Evolutionary conservation across 2,113 vertebrate species (phyloP).

Genomic region (Oryzias javanicus): DNA sequence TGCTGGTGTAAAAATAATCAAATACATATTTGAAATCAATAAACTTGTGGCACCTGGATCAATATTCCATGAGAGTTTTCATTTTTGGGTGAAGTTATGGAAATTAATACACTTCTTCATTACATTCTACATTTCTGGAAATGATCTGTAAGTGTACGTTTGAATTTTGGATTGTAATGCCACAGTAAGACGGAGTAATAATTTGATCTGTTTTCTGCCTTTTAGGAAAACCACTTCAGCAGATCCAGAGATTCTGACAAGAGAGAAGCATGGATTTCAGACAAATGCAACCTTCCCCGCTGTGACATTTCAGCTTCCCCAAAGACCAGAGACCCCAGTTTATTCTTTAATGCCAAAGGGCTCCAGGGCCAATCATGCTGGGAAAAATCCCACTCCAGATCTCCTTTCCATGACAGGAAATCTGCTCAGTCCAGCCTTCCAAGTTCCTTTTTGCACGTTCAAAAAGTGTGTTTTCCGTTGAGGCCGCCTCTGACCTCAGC

Average conservation of each 20-base stretch:
- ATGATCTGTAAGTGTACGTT: no score
- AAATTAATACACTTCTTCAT: no score
- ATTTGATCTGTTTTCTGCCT: slow-evolving; percentile 5
- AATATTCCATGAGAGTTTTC: no score
- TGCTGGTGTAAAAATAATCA: no score
- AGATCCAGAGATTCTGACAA: slow-evolving; percentile 3
- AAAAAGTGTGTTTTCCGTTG: slow-evolving; percentile 43
- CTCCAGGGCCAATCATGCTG: slow-evolving; percentile 21
- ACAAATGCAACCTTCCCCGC: slow-evolving; percentile 14
- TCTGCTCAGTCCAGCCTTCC: slow-evolving; percentile 48
- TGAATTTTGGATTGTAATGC: no score
- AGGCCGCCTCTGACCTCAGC: slow-evolving; percentile 60
- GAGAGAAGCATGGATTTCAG: slow-evolving; percentile 14
- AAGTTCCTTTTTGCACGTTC: slow-evolving; percentile 35
- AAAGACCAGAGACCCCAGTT: slow-evolving; percentile 17
- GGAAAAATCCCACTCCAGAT: slow-evolving; percentile 7
- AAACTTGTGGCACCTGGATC: no score
- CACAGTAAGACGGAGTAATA: no score
- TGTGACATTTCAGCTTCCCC: slow-evolving; percentile 20
- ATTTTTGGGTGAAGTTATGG: no score
- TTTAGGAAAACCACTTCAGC: slow-evolving; percentile 25
- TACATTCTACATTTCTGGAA: no score
- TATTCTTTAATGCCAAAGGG: slow-evolving; percentile 36
- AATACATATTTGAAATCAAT: no score
- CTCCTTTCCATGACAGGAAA: slow-evolving; percentile 4